Percentiles rank a stretch among this genome's conserved stretches.
Conservation (phyloP, 2,888 invertebrate genomes). For the Melanostoma scalare region DNA sequence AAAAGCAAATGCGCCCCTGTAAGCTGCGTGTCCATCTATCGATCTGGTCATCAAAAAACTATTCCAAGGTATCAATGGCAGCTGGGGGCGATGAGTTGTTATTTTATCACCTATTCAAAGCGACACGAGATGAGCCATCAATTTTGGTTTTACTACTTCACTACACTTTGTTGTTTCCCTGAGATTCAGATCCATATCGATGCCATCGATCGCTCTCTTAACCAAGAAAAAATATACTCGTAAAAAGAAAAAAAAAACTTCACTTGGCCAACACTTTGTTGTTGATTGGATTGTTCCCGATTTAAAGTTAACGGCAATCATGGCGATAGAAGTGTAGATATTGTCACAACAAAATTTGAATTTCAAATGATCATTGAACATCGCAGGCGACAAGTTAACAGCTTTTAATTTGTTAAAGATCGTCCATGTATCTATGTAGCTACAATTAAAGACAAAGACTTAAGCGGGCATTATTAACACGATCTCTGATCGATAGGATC, state of each 20-base stretch:
- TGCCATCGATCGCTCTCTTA: conserved; percentile 45
- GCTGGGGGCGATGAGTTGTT: conserved; percentile 47
- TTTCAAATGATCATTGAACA: conserved; percentile 52
- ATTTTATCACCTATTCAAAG: conserved; percentile 68
- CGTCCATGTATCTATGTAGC: conserved; percentile 44
- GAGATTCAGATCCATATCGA: conserved; percentile 45
- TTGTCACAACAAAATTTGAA: conserved; percentile 47
- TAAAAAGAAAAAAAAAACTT: conserved; percentile 4
- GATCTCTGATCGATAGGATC: conserved; percentile 55
- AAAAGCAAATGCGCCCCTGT: conserved; percentile 14
- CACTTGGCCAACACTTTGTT: conserved; percentile 1
- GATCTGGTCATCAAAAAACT: conserved; percentile 27
- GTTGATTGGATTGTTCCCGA: conserved; percentile 56
- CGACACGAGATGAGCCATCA: conserved; percentile 59
- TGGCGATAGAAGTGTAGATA: background rate
- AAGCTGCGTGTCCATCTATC: conserved; percentile 26
- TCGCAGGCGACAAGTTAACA: conserved; percentile 45
- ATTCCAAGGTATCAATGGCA: conserved; percentile 46
- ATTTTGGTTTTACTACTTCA: conserved; percentile 61
- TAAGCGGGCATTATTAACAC: conserved; percentile 62
- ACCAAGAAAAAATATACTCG: background rate
- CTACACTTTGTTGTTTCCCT: conserved; percentile 29
- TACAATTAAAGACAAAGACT: conserved; percentile 51
- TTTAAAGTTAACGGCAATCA: conserved; percentile 28
- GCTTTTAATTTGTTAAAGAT: conserved; percentile 67